Base-by-base conservation (phyloP, 1,140 invertebrate genomes). In the Lucilia sericata region DNA sequence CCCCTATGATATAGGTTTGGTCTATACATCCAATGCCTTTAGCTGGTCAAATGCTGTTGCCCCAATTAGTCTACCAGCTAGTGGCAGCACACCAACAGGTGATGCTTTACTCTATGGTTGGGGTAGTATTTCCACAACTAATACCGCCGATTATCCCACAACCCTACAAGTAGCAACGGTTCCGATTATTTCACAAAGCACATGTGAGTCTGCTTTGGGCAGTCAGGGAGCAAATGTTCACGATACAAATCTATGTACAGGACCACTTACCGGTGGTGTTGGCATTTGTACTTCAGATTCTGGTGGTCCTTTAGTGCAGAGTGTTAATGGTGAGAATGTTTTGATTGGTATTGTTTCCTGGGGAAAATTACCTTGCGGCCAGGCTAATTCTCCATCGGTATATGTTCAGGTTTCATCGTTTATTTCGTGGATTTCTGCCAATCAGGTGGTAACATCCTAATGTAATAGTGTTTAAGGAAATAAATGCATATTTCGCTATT, bases 381-480 rank as follows among this genome's bases (percentile, higher is more conserved):
- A 91, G 42, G 87, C 87, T 82, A 93, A 93, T 42, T 93, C 94
- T 0, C 95, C 95, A 0, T 94, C 95, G 0, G 94, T 96, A 0
- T 96, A 95, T 88, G 94, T 95, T 0, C 93, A 93, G 87, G 94
- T 96, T 0, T 93, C 94, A 1, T 91, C 92, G 9, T 95, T 94
- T 86, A 88, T 93, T n/a, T 89, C 92, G 25, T 93, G 95, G 95
- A 95, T 96, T 82, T 70, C 85, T 3, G 0, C 81, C 5, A 88
- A 90, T 70, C 88, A 90, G 84, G 84, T 85, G 25, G 80, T 82
- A 30, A 36, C 74, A 12, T 19, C 65, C n/a, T 7, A 7, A 13
- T 74, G 21, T 30, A 70, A 74, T n/a, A 74, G 2, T 17, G n/a
- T 12, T 3, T 74, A 74, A 21, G n/a, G n/a, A 25, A 30, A 30